These are phyloP conservation scores for Rynchops niger DNA, from an alignment of 2,113 vertebrate species.

Conservation along the genomic window DNA sequence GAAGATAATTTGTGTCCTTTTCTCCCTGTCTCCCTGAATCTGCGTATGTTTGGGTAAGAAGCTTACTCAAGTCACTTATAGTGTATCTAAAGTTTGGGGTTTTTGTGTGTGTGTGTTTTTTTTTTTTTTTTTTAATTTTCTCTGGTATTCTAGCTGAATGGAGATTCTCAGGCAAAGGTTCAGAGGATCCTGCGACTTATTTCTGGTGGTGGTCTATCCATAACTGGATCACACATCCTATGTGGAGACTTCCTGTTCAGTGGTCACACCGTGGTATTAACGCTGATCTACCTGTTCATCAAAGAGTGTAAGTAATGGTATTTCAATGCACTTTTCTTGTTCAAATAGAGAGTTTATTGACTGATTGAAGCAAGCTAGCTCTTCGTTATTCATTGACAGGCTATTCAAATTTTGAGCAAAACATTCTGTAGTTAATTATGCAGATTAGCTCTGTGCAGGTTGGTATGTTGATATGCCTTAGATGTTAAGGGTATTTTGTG, in stretches of 20 bases:
- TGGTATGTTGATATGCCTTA: not conserved
- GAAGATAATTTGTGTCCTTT: not conserved
- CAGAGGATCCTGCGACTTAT: conserved; percentile 90
- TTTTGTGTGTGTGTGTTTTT: too few species aligned
- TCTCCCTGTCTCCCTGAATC: not conserved
- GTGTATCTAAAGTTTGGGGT: not conserved
- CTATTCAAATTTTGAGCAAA: not conserved
- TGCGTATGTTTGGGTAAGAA: not conserved
- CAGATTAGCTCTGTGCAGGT: not conserved
- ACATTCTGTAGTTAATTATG: not conserved
- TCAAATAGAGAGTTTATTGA: not conserved
- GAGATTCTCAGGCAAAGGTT: conserved; percentile 91
- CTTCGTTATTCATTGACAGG: not conserved
- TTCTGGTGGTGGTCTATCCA: conserved; percentile 92
- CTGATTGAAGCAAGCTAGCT: not conserved
- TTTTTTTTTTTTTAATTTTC: not conserved
- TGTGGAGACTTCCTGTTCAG: conserved; percentile 98
- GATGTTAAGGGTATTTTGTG: not conserved
- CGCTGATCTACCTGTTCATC: conserved; percentile 94
- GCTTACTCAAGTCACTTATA: not conserved
- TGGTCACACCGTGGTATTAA: conserved; percentile 94
- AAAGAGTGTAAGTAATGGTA: conserved; percentile 90
- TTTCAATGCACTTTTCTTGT: not conserved
- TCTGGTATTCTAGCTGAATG: conserved; percentile 82
- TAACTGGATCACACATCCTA: conserved; percentile 92